These are phyloP conservation scores for Orientallactaga bullata DNA, from an alignment of 2,113 vertebrate species.

Conservation along the genomic window DNA sequence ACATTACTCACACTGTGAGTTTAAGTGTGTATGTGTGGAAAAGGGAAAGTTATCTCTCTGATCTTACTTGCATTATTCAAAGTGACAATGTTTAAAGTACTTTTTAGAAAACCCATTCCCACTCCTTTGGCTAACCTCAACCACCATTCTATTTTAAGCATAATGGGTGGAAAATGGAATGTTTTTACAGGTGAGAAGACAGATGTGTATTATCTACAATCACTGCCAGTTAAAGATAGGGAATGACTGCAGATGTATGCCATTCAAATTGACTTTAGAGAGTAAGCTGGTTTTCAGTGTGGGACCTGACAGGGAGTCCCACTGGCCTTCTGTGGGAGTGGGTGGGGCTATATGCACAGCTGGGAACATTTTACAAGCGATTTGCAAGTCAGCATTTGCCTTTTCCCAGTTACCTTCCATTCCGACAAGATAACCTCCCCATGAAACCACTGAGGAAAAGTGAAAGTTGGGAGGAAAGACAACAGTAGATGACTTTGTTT, in stretches of 20 bases:
- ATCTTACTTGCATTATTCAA: conserved; percentile 56
- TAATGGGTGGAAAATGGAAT: neutral
- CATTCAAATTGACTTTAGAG: neutral
- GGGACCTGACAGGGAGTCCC: neutral
- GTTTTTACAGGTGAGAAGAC: conserved; percentile 43
- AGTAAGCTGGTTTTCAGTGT: neutral
- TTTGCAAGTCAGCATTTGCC: neutral
- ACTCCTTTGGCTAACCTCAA: conserved; percentile 25
- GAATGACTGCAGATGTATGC: neutral
- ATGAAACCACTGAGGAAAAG: neutral
- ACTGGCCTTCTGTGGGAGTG: neutral
- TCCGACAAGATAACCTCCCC: neutral
- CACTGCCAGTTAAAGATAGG: neutral
- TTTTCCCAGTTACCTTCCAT: conserved; percentile 25
- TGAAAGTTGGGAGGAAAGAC: neutral
- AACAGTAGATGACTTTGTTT: neutral
- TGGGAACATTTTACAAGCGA: conserved; percentile 39
- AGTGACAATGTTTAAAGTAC: neutral
- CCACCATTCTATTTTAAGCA: neutral
- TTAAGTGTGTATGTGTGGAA: conserved; percentile 68
- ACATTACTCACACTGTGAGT: conserved; percentile 82
- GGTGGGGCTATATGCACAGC: neutral
- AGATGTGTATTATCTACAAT: neutral
- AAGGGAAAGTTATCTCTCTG: conserved; percentile 52
- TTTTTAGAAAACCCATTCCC: conserved; percentile 35